Percentiles rank a stretch among this genome's conserved stretches.
These are phyloP conservation scores for Syngnathus acus DNA, from an alignment of 2,797 vertebrate genomes.

Conservation along the genomic window DNA sequence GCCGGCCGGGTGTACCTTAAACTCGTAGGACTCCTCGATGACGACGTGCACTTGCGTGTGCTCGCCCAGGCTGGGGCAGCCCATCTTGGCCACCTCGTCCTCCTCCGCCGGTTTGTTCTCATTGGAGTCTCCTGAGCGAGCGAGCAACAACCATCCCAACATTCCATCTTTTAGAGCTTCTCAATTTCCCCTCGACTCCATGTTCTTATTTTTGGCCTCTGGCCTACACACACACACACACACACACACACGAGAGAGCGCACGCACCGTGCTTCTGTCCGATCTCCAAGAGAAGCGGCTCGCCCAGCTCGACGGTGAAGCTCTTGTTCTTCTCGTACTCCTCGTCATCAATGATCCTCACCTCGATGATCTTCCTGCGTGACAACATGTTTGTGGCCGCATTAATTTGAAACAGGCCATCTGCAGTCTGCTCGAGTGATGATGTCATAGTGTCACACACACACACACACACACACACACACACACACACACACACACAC, in stretches of 20 bases:
- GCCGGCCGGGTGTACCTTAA: constrained; percentile 62
- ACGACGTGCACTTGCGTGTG: constrained; percentile 71
- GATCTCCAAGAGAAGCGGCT: constrained; percentile 73
- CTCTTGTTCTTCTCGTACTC: constrained; percentile 84
- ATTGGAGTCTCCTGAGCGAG: constrained; percentile 67
- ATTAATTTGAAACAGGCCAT: too few species aligned
- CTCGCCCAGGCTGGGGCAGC: constrained; percentile 78
- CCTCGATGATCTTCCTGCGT: constrained; percentile 77
- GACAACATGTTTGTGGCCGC: neutral
- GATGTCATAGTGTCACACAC: neutral
- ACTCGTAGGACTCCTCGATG: constrained; percentile 83
- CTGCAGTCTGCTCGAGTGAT: too few species aligned
- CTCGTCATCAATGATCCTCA: constrained; percentile 82
- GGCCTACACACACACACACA: neutral
- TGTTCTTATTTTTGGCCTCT: constrained; percentile 3
- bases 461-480: constrained; percentile 1
- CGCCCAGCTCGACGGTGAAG: constrained; percentile 75
- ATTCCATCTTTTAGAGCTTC: neutral
- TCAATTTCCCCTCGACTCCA: neutral
- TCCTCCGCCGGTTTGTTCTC: constrained; percentile 73
- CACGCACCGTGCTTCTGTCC: constrained; percentile 69
- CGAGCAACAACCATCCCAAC: neutral
- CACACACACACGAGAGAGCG: neutral
- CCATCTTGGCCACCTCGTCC: constrained; percentile 72
- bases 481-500: constrained; percentile 1